These are phyloP conservation scores for Desmodus rotundus DNA, from an alignment of 2,113 vertebrate genomes.

Conservation along the genomic window DNA sequence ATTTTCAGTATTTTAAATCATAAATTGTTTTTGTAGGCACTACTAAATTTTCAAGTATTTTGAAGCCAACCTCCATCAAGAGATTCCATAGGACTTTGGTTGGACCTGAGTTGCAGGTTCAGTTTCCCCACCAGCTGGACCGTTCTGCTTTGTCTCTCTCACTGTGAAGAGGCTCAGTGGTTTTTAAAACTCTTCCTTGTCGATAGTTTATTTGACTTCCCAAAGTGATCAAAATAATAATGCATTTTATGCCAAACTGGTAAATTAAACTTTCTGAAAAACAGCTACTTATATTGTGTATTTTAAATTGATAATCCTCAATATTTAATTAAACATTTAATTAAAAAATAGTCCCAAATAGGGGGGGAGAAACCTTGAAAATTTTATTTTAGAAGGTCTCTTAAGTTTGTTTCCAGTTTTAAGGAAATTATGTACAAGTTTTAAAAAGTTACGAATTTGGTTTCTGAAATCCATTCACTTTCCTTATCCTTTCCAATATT, in stretches of 20 bases:
- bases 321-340: constrained; percentile 4
- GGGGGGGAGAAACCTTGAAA: not conserved
- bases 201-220: not conserved
- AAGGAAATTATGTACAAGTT: no score
- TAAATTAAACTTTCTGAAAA: not conserved
- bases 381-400: not conserved
- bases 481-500: not conserved
- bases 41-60: not conserved
- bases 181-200: not conserved
- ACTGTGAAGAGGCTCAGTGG: not conserved
- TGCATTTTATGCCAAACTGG: not conserved
- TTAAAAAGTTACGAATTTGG: no score
- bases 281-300: not conserved
- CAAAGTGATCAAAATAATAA: not conserved
- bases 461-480: not conserved
- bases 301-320: not conserved
- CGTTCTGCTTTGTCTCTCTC: not conserved
- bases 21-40: not conserved
- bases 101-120: not conserved
- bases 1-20: not conserved
- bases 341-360: not conserved
- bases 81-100: not conserved
- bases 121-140: not conserved
- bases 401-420: not conserved
- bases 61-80: not conserved